These are phyloP conservation scores for Tetranychus cinnabarinus DNA, from an alignment of 1,140 invertebrate genomes.

Conservation along the genomic window DNA sequence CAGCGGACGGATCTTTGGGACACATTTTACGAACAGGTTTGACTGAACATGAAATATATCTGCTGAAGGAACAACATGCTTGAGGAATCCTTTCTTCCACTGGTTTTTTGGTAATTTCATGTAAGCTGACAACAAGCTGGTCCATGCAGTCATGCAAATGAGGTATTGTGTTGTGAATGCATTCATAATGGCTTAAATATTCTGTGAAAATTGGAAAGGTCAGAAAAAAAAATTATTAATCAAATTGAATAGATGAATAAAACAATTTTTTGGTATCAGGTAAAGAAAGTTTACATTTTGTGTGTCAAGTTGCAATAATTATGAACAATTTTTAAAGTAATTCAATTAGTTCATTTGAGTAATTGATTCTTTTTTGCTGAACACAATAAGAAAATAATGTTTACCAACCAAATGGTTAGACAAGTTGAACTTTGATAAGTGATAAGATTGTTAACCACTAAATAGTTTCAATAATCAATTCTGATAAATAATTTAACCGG, in stretches of 20 bases:
- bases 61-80: constrained; percentile 7
- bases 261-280: not conserved
- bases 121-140: constrained; percentile 2
- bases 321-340: too few species aligned
- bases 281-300: too few species aligned
- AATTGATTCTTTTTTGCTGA: too few species aligned
- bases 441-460: too few species aligned
- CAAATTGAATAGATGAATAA: not conserved
- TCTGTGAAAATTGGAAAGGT: not conserved
- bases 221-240: not conserved
- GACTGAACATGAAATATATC: constrained; percentile 1
- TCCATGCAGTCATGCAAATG: constrained; percentile 8
- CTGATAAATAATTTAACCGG: not conserved
- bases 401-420: too few species aligned
- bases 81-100: constrained; percentile 3
- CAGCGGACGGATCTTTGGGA: constrained; percentile 1
- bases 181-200: constrained; percentile 6
- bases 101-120: not conserved
- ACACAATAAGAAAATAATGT: too few species aligned
- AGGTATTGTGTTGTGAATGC: not conserved
- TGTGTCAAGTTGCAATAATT: too few species aligned
- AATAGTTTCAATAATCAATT: not conserved
- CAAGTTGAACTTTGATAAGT: too few species aligned
- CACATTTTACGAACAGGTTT: not conserved
- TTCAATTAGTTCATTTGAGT: too few species aligned